Base-by-base conservation (phyloP, 2,113 vertebrate genomes). In the Archilochus colubris region DNA sequence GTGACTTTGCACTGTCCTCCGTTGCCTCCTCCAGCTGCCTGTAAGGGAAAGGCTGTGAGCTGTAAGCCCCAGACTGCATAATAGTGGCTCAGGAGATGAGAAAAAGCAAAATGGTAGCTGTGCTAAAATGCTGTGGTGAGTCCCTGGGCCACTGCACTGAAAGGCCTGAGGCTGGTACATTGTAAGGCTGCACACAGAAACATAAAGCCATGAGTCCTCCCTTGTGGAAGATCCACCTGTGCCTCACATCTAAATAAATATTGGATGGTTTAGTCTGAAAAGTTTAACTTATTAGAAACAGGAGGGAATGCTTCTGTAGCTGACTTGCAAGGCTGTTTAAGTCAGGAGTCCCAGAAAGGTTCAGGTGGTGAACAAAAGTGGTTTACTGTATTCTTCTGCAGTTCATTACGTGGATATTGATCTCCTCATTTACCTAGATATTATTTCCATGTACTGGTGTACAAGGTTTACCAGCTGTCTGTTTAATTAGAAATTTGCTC, bases 41-140 rank as follows among this genome's bases (percentile, higher is more conserved):
- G 0, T 1, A 5, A 51, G 11, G 51, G 57, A 79, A 74, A 9
- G 33, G 48, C 68, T 44, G 11, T 0, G 14, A 58, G 8, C 4
- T 58, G 31, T 54, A 30, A 46, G 33, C 43, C 40, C 43, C 28
- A 55, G 53, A 33, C 23, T 40, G 15, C 23, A 3, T 16, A 21
- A 46, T 3, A 9, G 33, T 28, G 62, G 22, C 44, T 86, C 50
- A 25, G 31, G 58, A 51, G 62, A n/a, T 2, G 7, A 55, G n/a
- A 14, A 76, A 53, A 3, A 28, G 7, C 6, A 21, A 66, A 44
- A 18, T 2, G 0, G 27, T 33, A 6, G 21, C 33, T 38, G 0
- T 36, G n/a, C 27, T 75, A 30, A 46, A 73, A 74, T 25, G 36
- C 28, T 22, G 80, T 64, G 12, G 16, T n/a, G 19, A 63, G 10